Conservation (phyloP, 2,888 invertebrate species). For the Drosophila monieri region DNA sequence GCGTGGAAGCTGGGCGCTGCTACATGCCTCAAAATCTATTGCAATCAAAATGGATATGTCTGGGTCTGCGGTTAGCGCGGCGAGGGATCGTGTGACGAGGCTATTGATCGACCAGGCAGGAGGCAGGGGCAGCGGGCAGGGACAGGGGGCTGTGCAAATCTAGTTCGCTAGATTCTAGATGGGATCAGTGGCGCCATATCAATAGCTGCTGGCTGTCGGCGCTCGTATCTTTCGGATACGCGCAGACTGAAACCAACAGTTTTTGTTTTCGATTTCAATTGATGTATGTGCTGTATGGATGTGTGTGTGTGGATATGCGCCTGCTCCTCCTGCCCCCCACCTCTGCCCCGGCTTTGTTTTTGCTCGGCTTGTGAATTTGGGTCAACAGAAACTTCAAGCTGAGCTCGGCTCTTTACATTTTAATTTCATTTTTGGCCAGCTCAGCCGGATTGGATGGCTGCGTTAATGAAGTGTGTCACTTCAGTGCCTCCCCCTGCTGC, state of each 20-base stretch:
- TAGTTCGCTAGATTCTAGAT: constrained; percentile 36
- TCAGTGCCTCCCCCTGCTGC: constrained; percentile 37
- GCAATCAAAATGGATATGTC: constrained; percentile 32
- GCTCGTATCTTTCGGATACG: constrained; percentile 34
- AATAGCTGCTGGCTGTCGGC: constrained; percentile 26
- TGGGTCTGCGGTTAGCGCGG: constrained; percentile 37
- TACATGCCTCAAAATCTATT: constrained; percentile 31
- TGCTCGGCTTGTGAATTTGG: constrained; percentile 57
- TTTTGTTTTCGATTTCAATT: constrained; percentile 71
- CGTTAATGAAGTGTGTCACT: constrained; percentile 39
- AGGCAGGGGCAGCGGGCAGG: background rate
- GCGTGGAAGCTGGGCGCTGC: constrained; percentile 43
- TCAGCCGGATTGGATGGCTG: constrained; percentile 57
- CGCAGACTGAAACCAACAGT: constrained; percentile 30
- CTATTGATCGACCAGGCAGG: constrained; percentile 3
- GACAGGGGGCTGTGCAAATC: constrained; percentile 20
- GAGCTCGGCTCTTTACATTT: constrained; percentile 57
- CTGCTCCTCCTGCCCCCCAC: background rate
- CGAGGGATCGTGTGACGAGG: constrained; percentile 37
- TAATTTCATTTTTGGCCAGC: constrained; percentile 35
- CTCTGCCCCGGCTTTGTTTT: constrained; percentile 30
- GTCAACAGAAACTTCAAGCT: constrained; percentile 72
- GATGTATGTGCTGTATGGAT: constrained; percentile 51
- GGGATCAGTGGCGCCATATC: constrained; percentile 44
- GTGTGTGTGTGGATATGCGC: background rate